Conservation (phyloP, 2,113 vertebrate genomes). For the Perca fluviatilis region DNA sequence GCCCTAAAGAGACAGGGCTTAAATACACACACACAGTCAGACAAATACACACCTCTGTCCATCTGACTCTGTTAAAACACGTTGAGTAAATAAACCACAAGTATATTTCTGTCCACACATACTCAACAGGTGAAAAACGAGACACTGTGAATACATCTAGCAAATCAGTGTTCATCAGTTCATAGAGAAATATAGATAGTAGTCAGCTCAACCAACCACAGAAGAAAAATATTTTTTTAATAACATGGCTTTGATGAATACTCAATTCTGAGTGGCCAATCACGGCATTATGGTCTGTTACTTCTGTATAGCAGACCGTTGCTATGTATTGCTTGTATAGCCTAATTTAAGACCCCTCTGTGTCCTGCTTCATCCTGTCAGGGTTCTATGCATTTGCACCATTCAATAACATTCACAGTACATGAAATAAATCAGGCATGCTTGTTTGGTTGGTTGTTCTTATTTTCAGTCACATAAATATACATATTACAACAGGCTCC, state of each 20-base stretch:
- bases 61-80: no score
- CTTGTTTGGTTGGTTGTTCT: conserved; percentile 30
- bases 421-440: conserved; percentile 53
- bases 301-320: no score
- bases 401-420: conserved; percentile 68
- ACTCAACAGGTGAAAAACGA: conserved; percentile 2
- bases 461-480: conserved; percentile 65
- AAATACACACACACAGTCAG: not conserved
- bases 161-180: not conserved
- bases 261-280: no score
- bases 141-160: not conserved
- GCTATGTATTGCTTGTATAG: no score
- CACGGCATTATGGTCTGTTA: no score
- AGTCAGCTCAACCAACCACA: no score
- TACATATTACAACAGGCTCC: conserved; percentile 41
- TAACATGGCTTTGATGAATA: no score
- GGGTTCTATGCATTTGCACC: conserved; percentile 24
- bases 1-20: conserved; percentile 14
- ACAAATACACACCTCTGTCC: not conserved
- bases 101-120: conserved; percentile 22
- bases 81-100: conserved; percentile 3
- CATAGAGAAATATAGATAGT: no score
- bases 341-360: no score
- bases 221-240: no score
- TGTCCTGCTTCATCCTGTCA: no score